Conservation (phyloP, 2,888 invertebrate species). For the Escarpia spicata region DNA sequence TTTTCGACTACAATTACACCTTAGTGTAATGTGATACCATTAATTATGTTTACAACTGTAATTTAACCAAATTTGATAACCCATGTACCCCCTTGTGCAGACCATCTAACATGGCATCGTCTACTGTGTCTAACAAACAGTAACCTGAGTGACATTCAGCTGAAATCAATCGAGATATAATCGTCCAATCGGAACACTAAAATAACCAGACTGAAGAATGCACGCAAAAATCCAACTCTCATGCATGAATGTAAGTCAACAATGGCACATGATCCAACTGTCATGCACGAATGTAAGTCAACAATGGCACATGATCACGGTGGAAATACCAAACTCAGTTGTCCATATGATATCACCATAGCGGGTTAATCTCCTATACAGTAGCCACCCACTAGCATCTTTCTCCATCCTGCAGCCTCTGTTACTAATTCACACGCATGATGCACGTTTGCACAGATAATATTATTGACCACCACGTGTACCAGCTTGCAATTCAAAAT, state of each 20-base stretch:
- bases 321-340: background rate
- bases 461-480: background rate
- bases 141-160: background rate
- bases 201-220: background rate
- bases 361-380: background rate
- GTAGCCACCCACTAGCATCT: background rate
- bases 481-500: background rate
- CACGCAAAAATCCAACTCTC: background rate
- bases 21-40: background rate
- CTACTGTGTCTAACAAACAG: background rate
- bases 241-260: background rate
- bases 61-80: background rate
- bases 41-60: slow-evolving; percentile 16
- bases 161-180: background rate
- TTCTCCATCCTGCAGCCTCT: background rate
- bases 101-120: background rate
- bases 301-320: background rate
- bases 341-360: background rate
- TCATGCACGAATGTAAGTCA: background rate
- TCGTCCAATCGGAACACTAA: background rate
- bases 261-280: background rate
- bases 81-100: background rate
- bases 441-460: background rate
- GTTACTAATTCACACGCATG: background rate
- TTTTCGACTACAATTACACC: background rate